Conservation (phyloP, 1,140 invertebrate genomes). For the Gryon sp. region DNA sequence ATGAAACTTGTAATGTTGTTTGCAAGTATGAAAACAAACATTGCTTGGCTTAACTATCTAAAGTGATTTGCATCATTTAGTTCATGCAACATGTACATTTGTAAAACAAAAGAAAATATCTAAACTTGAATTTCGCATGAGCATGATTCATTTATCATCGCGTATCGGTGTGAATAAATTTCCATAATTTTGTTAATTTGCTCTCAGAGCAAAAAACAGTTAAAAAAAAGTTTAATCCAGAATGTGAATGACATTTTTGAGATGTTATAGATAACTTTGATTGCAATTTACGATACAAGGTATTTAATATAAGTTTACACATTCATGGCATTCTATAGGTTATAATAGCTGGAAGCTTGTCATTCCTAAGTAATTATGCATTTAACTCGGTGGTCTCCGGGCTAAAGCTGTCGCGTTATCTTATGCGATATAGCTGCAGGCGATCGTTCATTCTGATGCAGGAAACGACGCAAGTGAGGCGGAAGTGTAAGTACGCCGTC, state of each 20-base stretch:
- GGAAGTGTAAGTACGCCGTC: constrained; percentile 21
- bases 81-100: constrained; percentile 48
- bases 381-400: constrained; percentile 73
- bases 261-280: too few relatives aligned
- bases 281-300: constrained; percentile 32
- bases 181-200: constrained; percentile 38
- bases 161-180: constrained; percentile 29
- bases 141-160: constrained; percentile 49
- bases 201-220: background rate
- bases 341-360: constrained; percentile 67
- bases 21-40: constrained; percentile 25
- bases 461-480: constrained; percentile 27
- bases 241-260: too few relatives aligned
- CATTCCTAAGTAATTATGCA: constrained; percentile 76
- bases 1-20: too few relatives aligned
- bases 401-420: constrained; percentile 70
- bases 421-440: constrained; percentile 60
- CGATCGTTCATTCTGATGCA: constrained; percentile 60
- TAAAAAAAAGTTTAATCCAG: too few relatives aligned
- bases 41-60: background rate
- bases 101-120: constrained; percentile 47
- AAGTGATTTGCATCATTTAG: constrained; percentile 13
- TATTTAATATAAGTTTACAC: constrained; percentile 50
- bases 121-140: constrained; percentile 57
- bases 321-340: constrained; percentile 63